Conservation (phyloP, 2,113 vertebrate genomes). For the Ceyx margarethae region DNA sequence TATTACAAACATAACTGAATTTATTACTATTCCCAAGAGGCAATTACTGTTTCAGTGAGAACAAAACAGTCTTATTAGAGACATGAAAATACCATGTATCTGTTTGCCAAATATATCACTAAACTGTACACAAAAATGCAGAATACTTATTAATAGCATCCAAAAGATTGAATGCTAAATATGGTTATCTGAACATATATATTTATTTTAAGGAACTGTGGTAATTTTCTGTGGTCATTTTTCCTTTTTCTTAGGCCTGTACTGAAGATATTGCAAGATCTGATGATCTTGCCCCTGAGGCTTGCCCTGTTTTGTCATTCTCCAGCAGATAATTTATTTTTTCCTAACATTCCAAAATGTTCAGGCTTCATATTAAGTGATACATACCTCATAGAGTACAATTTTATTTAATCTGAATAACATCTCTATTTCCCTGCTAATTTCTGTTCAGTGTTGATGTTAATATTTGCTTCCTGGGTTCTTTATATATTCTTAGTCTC, state of each 20-base stretch:
- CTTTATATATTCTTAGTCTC: not conserved
- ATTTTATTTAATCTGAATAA: not conserved
- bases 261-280: not conserved
- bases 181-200: not conserved
- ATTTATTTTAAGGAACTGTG: not conserved
- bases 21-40: slow-evolving; percentile 46
- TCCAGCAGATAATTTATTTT: not conserved
- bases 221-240: not conserved
- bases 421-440: not conserved
- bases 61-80: slow-evolving; percentile 32
- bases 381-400: not conserved
- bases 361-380: not conserved
- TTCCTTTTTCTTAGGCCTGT: not conserved
- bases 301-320: not conserved
- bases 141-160: slow-evolving; percentile 42
- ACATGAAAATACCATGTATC: slow-evolving; percentile 24
- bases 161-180: slow-evolving; percentile 33
- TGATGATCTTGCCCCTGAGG: not conserved
- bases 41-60: slow-evolving; percentile 52
- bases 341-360: not conserved
- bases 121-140: not conserved
- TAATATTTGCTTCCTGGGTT: not conserved
- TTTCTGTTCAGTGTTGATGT: not conserved
- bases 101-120: slow-evolving; percentile 47
- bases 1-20: slow-evolving; percentile 45